Evolutionary conservation across 92 coral and sea anemone species (phyloP).

Genomic region (Actinostola sp.): DNA sequence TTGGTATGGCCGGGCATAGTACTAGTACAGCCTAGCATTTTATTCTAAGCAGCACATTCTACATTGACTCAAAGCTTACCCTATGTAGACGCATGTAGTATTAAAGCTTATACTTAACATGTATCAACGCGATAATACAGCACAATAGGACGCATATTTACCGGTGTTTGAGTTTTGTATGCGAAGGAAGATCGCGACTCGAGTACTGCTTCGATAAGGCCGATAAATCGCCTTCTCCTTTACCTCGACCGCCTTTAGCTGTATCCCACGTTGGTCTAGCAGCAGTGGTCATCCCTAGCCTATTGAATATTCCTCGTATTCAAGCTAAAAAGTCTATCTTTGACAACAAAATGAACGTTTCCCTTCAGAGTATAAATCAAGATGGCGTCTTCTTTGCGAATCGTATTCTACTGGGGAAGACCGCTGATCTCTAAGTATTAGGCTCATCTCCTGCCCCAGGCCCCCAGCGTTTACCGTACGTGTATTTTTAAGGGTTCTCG

Average conservation of each 20-base stretch:
- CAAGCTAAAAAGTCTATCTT: neutral
- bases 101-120: no score
- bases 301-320: neutral
- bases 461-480: no score
- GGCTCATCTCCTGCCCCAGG: no score
- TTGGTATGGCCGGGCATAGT: no score
- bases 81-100: no score
- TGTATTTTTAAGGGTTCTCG: no score
- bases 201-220: constrained; percentile 98
- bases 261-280: constrained; percentile 99
- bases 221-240: constrained; percentile 95
- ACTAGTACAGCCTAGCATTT: no score
- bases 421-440: constrained; percentile 18
- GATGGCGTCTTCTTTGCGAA: constrained; percentile 25
- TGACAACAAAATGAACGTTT: neutral
- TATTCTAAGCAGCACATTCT: no score
- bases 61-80: no score
- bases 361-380: constrained; percentile 9
- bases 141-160: constrained; percentile 19
- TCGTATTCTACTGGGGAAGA: constrained; percentile 4
- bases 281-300: constrained; percentile 85
- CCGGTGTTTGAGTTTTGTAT: constrained; percentile 98
- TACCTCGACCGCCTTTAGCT: constrained; percentile 95
- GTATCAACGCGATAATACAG: no score
- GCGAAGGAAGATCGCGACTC: constrained; percentile 95